phyloP scores from a whole-genome alignment of 2,797 vertebrate species.

The Salmo trutta region DNA sequence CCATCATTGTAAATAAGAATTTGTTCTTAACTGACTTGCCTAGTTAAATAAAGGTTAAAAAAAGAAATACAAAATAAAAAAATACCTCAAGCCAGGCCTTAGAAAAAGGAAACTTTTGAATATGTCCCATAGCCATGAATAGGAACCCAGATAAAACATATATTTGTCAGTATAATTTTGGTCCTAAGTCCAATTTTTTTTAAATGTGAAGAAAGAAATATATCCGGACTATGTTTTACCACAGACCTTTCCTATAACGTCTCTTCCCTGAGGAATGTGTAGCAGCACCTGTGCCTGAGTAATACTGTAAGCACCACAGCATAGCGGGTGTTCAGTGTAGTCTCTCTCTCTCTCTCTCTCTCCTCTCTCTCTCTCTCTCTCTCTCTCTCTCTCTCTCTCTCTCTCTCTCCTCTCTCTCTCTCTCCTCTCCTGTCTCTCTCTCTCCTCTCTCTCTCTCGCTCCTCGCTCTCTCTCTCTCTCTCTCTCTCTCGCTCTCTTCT shows the following conservation, averaged over 20 bases:
- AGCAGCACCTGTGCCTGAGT: neutral
- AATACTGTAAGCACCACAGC: neutral
- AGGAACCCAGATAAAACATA: neutral
- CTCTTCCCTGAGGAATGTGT: neutral
- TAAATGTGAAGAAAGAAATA: neutral
- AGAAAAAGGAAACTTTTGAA: neutral
- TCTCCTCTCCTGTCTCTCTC: too few species aligned
- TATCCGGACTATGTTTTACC: neutral
- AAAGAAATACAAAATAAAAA: too few species aligned
- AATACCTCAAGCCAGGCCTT: neutral
- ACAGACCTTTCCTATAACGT: neutral
- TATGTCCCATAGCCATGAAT: neutral
- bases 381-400: too few species aligned
- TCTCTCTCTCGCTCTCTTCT: neutral
- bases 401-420: too few species aligned
- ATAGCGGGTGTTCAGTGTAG: neutral
- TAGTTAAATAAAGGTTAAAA: too few species aligned
- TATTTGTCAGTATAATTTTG: neutral
- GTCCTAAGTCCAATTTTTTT: too few species aligned
- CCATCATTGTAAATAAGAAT: too few species aligned
- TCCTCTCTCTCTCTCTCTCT: neutral
- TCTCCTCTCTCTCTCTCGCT: too few species aligned
- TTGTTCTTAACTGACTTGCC: too few species aligned
- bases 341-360: neutral
- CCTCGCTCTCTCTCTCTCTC: neutral